Evolutionary conservation across 1,140 invertebrate genomes (phyloP).

Genomic region (Calycopis cecrops): DNA sequence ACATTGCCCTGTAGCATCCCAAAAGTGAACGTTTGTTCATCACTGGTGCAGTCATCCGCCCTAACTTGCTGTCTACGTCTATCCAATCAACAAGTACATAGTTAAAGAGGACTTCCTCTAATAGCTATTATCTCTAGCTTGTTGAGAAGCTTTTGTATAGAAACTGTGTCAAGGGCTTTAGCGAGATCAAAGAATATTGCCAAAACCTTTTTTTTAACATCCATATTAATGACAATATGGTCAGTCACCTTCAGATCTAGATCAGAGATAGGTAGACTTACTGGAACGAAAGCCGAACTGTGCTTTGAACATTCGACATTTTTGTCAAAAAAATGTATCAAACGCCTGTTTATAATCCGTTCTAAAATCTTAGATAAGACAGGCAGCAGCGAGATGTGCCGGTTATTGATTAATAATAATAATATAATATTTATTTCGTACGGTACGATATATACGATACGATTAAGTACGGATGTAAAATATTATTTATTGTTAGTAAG

Average conservation of each 20-base stretch:
- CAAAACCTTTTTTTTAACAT: not conserved
- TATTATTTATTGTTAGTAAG: too few species aligned
- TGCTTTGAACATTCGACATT: too few species aligned
- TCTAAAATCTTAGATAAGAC: too few species aligned
- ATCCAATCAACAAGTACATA: constrained; percentile 4
- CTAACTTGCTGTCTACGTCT: constrained; percentile 14
- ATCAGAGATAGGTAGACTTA: not conserved
- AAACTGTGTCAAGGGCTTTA: constrained; percentile 19
- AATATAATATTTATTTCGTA: too few species aligned
- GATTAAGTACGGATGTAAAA: too few species aligned
- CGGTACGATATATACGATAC: too few species aligned
- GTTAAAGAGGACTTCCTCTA: constrained; percentile 1
- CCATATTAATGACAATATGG: not conserved
- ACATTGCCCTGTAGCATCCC: constrained; percentile 17
- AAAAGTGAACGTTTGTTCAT: not conserved
- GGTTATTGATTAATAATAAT: too few species aligned
- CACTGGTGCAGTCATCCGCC: not conserved
- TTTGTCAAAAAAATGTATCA: too few species aligned
- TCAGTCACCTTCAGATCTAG: not conserved
- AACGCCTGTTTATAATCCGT: not conserved
- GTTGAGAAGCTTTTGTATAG: constrained; percentile 10
- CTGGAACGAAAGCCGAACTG: too few species aligned
- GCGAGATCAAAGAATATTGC: constrained; percentile 9
- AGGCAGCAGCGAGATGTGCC: too few species aligned
- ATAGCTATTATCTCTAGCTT: constrained; percentile 12